phyloP scores from a whole-genome alignment of 2,797 vertebrate genomes.

The Potorous gilbertii region DNA sequence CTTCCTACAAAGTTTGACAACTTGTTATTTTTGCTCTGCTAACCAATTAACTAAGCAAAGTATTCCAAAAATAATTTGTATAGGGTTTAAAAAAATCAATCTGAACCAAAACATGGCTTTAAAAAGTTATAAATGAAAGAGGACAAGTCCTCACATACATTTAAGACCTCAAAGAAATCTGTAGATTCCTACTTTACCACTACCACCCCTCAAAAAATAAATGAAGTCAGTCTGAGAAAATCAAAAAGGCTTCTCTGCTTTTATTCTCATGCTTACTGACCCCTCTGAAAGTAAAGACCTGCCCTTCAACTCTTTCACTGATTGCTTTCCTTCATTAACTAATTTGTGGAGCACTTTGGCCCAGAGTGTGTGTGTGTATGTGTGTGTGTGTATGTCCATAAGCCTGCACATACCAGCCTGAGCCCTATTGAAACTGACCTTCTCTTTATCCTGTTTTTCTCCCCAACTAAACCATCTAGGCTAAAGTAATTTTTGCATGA shows the following conservation, averaged over 20 bases:
- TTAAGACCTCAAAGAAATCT: not conserved
- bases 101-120: not conserved
- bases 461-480: not conserved
- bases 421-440: not conserved
- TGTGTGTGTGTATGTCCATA: not conserved
- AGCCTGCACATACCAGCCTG: not conserved
- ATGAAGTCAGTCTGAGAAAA: not conserved
- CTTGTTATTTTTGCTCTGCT: conserved; percentile 13
- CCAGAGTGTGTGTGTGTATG: not conserved
- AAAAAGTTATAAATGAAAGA: not conserved
- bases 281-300: not conserved
- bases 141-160: not conserved
- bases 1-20: not conserved
- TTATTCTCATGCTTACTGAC: not conserved
- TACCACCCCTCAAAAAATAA: not conserved
- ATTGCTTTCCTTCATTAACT: conserved; percentile 50
- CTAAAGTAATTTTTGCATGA: not conserved
- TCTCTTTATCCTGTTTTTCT: not conserved
- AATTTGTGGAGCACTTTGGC: conserved; percentile 54
- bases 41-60: not conserved
- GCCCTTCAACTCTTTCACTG: not conserved
- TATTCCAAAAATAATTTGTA: not conserved
- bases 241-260: not conserved
- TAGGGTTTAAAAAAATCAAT: conserved; percentile 26
- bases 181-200: not conserved